phyloP scores from a whole-genome alignment of 2,888 invertebrate species.

The Cephus runcator region DNA sequence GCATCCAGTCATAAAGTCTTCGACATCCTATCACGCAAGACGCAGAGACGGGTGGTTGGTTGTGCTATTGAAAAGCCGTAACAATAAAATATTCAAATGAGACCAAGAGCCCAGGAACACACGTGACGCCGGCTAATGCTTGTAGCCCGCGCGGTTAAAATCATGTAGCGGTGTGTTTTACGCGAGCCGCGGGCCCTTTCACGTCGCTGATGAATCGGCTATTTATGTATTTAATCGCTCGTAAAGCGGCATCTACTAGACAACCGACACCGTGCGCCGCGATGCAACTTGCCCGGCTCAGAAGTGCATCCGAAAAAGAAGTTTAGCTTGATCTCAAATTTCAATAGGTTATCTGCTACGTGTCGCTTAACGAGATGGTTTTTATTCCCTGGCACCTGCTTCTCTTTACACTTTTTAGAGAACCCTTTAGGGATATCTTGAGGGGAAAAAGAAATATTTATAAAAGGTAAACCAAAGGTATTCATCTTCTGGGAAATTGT shows the following conservation, averaged over 20 bases:
- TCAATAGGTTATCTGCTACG: neutral
- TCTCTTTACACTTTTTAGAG: neutral
- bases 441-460: neutral
- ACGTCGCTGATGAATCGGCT: conserved; percentile 41
- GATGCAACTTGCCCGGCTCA: neutral
- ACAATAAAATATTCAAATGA: conserved; percentile 52
- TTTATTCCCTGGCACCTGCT: neutral
- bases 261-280: conserved; percentile 17
- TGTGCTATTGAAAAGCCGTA: conserved; percentile 37
- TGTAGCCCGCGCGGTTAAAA: conserved; percentile 34
- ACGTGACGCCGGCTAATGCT: conserved; percentile 14
- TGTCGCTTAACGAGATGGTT: neutral
- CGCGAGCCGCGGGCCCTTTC: conserved; percentile 21
- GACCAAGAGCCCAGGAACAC: conserved; percentile 11
- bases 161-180: conserved; percentile 38
- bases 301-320: neutral
- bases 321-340: conserved; percentile 1
- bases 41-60: conserved; percentile 12
- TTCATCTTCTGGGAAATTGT: neutral
- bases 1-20: conserved; percentile 33
- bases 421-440: neutral
- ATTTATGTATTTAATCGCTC: conserved; percentile 54
- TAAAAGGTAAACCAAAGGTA: neutral
- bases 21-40: conserved; percentile 32
- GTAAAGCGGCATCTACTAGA: conserved; percentile 45